Percentiles rank a stretch among this genome's conserved stretches.
Evolutionary conservation across 2,888 invertebrate species (phyloP).

Genomic region (Bimastos eiseni): DNA sequence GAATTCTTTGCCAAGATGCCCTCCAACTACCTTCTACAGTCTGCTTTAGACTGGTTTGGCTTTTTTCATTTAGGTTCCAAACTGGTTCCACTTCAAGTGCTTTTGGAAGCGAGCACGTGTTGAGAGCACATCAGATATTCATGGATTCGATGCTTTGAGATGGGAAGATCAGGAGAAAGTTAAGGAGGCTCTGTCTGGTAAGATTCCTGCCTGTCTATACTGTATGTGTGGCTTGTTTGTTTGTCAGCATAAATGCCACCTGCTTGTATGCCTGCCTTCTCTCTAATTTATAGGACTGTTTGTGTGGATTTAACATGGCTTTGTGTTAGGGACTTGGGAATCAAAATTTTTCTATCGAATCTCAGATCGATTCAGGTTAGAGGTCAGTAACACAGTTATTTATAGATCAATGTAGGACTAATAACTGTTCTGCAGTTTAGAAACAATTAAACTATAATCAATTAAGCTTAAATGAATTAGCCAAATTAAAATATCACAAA

Average conservation of each 20-base stretch:
- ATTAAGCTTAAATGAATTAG: no score
- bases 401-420: no score
- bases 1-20: no score
- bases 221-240: no score
- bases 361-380: no score
- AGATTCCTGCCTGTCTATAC: not conserved
- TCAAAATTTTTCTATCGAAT: no score
- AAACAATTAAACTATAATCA: no score
- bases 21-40: not conserved
- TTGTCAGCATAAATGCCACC: no score
- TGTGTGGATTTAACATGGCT: not conserved
- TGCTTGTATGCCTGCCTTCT: not conserved
- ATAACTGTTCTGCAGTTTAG: no score
- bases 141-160: conserved; percentile 69
- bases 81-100: conserved; percentile 86
- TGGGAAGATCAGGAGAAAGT: conserved; percentile 83
- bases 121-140: conserved; percentile 75
- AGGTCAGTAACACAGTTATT: no score
- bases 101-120: conserved; percentile 84
- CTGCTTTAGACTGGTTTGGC: not conserved
- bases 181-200: conserved; percentile 56
- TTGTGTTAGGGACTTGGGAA: no score
- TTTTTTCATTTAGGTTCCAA: conserved; percentile 64
- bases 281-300: not conserved
- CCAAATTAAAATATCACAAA: no score